Conservation (phyloP, 2,888 invertebrate genomes). For the Actias luna region DNA sequence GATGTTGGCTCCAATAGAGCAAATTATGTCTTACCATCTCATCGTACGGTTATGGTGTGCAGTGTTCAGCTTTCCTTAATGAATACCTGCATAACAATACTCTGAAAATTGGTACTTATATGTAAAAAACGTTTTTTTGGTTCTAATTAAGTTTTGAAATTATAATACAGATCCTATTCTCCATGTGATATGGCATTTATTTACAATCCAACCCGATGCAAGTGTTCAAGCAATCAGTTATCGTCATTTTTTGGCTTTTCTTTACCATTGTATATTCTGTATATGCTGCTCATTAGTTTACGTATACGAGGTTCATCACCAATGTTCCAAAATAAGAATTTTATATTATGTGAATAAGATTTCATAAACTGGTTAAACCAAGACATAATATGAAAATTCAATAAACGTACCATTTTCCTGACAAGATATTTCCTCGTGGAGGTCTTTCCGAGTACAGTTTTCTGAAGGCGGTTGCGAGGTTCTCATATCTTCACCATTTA, state of each 20-base stretch:
- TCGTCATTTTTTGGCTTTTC: neutral
- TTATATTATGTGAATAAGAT: neutral
- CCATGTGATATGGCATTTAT: too few relatives aligned
- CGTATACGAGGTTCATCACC: neutral
- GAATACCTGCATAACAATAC: too few relatives aligned
- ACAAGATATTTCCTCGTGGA: constrained; percentile 27
- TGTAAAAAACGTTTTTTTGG: neutral
- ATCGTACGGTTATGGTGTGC: too few relatives aligned
- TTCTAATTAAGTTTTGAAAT: neutral
- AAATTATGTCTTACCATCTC: too few relatives aligned
- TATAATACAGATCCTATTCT: too few relatives aligned
- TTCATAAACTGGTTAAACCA: neutral
- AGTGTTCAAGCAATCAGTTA: neutral
- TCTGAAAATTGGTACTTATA: too few relatives aligned
- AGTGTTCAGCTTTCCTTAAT: too few relatives aligned
- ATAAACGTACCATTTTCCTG: constrained; percentile 33
- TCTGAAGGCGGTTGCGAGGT: constrained; percentile 31
- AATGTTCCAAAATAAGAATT: neutral
- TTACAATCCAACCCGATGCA: neutral
- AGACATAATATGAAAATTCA: neutral
- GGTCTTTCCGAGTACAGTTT: constrained; percentile 27
- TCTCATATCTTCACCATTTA: constrained; percentile 27
- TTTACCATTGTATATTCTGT: neutral
- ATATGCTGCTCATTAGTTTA: neutral
- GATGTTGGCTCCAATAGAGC: too few relatives aligned